Conservation (phyloP, 2,797 vertebrate genomes). For the Amblyraja radiata region DNA sequence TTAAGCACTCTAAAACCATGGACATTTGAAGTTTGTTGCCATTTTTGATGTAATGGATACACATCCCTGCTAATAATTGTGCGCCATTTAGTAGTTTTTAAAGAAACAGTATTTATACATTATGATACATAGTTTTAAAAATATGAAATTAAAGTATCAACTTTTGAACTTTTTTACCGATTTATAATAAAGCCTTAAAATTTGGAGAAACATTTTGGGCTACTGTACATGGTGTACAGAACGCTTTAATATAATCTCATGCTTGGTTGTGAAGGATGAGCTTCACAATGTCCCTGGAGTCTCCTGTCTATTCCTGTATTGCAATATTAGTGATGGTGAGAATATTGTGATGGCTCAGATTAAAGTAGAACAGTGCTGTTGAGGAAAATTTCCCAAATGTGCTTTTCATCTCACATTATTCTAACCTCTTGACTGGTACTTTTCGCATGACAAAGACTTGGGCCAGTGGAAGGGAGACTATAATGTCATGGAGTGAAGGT, state of each 20-base stretch:
- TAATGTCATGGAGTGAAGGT: neutral
- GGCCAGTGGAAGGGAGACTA: neutral
- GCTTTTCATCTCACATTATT: neutral
- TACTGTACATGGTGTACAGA: neutral
- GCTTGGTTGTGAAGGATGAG: conserved; percentile 34
- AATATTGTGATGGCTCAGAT: neutral
- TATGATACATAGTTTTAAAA: neutral
- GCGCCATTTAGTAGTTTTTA: neutral
- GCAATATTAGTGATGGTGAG: neutral
- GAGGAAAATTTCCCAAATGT: neutral
- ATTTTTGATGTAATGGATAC: neutral
- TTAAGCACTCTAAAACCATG: neutral
- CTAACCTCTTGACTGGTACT: neutral
- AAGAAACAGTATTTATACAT: neutral
- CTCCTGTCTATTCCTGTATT: conserved; percentile 27
- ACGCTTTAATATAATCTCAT: conserved; percentile 33
- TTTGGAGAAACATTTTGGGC: neutral
- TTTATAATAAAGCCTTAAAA: neutral
- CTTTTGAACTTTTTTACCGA: neutral
- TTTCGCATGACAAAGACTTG: neutral
- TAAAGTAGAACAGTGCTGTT: neutral
- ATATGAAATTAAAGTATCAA: neutral
- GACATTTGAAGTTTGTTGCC: neutral
- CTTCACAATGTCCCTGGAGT: conserved; percentile 37
- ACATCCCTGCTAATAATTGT: neutral